Evolutionary conservation across 2,113 vertebrate species (phyloP).

Genomic region (Labrus mixtus): DNA sequence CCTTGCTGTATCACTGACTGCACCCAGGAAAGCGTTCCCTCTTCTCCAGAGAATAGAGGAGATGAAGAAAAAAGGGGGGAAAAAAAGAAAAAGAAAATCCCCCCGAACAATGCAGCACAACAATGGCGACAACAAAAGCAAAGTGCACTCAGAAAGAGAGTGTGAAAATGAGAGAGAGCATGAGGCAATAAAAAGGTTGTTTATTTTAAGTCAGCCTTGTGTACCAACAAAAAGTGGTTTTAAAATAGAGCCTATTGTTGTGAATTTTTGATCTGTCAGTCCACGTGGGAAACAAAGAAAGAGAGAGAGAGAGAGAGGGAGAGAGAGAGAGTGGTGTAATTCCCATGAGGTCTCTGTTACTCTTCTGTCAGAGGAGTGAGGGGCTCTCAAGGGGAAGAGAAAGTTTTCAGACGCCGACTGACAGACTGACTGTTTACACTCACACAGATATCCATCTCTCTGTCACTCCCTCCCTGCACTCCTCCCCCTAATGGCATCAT

Average conservation of each 20-base stretch:
- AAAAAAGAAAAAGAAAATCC: constrained; percentile 63
- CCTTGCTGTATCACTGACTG: constrained; percentile 75
- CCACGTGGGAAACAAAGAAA: constrained; percentile 63
- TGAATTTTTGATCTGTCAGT: constrained; percentile 79
- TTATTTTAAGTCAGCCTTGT: constrained; percentile 81
- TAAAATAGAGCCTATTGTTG: constrained; percentile 80
- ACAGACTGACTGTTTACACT: constrained; percentile 76
- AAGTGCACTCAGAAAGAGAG: constrained; percentile 54
- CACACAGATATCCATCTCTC: constrained; percentile 44
- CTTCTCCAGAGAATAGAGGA: constrained; percentile 72
- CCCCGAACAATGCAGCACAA: constrained; percentile 79
- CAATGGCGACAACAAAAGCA: constrained; percentile 65
- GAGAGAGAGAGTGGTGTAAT: constrained; percentile 53
- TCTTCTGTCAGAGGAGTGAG: constrained; percentile 73
- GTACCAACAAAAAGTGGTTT: constrained; percentile 75
- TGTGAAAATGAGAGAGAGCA: constrained; percentile 66
- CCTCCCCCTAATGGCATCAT: constrained; percentile 68
- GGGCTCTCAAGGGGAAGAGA: constrained; percentile 68
- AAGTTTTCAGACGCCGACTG: constrained; percentile 71
- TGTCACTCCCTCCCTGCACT: constrained; percentile 38
- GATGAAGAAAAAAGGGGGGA: constrained; percentile 54
- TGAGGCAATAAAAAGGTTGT: constrained; percentile 75
- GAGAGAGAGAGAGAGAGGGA: constrained; percentile 16
- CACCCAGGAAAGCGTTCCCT: constrained; percentile 74
- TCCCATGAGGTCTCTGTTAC: constrained; percentile 75